These are phyloP conservation scores for Amaurobius ferox DNA, from an alignment of 2,888 invertebrate genomes.

Conservation along the genomic window DNA sequence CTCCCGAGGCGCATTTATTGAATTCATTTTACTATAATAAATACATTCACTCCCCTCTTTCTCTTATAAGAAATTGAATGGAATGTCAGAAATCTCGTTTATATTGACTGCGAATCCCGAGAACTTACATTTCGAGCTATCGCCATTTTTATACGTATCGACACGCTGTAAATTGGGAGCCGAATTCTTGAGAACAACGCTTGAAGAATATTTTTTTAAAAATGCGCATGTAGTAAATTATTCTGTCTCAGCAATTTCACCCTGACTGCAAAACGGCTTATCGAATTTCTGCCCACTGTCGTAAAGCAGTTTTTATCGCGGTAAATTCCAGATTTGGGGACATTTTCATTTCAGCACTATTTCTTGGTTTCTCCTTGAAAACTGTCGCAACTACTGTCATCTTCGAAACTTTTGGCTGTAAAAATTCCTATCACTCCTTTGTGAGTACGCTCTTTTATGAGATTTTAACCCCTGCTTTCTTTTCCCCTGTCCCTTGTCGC, in stretches of 20 bases:
- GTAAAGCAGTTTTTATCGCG: conserved; percentile 12
- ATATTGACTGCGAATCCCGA: too few relatives aligned
- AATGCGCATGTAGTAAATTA: neutral
- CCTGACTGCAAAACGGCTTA: conserved; percentile 4
- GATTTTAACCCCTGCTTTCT: conserved; percentile 17
- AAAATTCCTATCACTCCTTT: conserved; percentile 22
- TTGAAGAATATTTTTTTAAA: neutral
- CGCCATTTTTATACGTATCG: too few relatives aligned
- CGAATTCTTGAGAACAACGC: too few relatives aligned
- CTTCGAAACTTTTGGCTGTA: conserved; percentile 14
- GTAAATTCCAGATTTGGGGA: conserved; percentile 16
- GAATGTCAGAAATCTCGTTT: too few relatives aligned
- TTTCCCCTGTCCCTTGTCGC: neutral
- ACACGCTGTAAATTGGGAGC: too few relatives aligned
- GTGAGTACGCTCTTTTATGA: conserved; percentile 8
- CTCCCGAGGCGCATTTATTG: too few relatives aligned
- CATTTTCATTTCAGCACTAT: conserved; percentile 14
- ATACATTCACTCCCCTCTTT: too few relatives aligned
- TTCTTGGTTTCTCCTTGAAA: neutral
- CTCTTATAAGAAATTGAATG: too few relatives aligned
- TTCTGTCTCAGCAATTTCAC: neutral
- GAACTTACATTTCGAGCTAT: too few relatives aligned
- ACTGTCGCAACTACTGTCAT: neutral
- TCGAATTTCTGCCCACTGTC: conserved; percentile 4
- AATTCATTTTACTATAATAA: too few relatives aligned